Conservation (phyloP, 2,113 vertebrate species). For the Nematolebias whitei region DNA sequence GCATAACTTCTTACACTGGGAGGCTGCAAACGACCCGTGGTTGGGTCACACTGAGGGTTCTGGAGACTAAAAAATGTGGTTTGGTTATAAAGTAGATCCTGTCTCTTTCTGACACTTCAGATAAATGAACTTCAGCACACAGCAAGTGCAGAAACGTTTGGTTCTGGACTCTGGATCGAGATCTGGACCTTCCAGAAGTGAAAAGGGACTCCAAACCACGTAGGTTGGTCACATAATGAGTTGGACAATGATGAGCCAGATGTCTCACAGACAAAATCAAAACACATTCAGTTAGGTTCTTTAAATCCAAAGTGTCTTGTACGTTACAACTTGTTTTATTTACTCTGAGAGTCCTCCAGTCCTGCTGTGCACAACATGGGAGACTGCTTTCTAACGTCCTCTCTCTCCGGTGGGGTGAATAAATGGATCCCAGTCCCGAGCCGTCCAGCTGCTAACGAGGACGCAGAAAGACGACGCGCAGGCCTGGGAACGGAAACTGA, state of each 20-base stretch:
- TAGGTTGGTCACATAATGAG: background rate
- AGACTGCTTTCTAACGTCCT: slow-evolving; percentile 10
- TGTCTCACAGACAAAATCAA: slow-evolving; percentile 18
- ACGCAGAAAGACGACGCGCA: slow-evolving; percentile 35
- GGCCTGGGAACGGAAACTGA: slow-evolving; percentile 39
- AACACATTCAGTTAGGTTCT: slow-evolving; percentile 20
- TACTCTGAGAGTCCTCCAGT: slow-evolving; percentile 14
- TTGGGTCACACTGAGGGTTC: background rate
- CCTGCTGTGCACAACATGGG: slow-evolving; percentile 4
- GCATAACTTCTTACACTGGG: too few relatives aligned
- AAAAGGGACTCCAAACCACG: slow-evolving; percentile 6
- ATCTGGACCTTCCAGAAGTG: slow-evolving; percentile 10
- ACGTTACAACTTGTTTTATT: slow-evolving; percentile 1
- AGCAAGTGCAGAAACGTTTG: background rate
- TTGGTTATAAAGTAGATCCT: background rate
- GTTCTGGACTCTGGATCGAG: background rate
- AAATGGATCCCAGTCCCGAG: slow-evolving; percentile 17
- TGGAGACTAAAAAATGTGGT: slow-evolving; percentile 8
- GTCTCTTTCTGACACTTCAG: too few relatives aligned
- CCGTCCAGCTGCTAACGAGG: slow-evolving; percentile 24
- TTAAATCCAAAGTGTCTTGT: slow-evolving; percentile 32
- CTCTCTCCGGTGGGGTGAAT: slow-evolving; percentile 6
- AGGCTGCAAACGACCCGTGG: too few relatives aligned
- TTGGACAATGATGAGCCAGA: slow-evolving; percentile 9
- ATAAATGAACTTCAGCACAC: too few relatives aligned